phyloP scores from a whole-genome alignment of 2,888 invertebrate species.

The Standfussiana lucernea region DNA sequence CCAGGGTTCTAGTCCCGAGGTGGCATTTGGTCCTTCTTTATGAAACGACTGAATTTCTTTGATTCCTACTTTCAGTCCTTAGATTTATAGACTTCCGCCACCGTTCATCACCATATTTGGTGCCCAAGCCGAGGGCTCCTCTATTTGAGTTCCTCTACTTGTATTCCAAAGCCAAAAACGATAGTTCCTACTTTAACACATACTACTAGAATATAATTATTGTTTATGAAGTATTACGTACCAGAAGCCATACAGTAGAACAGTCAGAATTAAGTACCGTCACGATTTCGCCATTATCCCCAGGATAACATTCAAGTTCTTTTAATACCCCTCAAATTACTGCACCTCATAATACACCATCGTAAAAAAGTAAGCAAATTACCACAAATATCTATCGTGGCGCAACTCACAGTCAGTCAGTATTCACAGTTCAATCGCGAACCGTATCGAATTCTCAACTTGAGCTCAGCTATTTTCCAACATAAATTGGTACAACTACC shows the following conservation, averaged over 20 bases:
- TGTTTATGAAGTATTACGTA: not conserved
- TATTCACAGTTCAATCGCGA: slow-evolving; percentile 68
- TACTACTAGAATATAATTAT: not conserved
- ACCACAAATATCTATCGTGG: slow-evolving; percentile 63
- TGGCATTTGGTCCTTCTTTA: not conserved
- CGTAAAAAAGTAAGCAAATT: slow-evolving; percentile 60
- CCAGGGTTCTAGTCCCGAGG: not conserved
- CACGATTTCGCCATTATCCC: slow-evolving; percentile 31
- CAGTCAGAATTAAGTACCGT: not conserved
- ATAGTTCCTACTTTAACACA: not conserved
- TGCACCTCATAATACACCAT: slow-evolving; percentile 28
- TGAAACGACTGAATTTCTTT: not conserved
- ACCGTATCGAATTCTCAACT: slow-evolving; percentile 72
- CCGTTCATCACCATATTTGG: not conserved
- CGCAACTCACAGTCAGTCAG: slow-evolving; percentile 59
- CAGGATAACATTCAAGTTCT: slow-evolving; percentile 19
- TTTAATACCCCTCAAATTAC: slow-evolving; percentile 32
- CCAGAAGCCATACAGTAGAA: slow-evolving; percentile 12
- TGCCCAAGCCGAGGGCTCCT: not conserved
- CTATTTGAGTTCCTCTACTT: not conserved
- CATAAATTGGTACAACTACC: slow-evolving; percentile 43
- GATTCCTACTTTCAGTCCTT: no score
- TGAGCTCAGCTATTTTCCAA: slow-evolving; percentile 64
- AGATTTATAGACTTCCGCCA: no score
- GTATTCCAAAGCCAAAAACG: not conserved